A percentile compares a stretch with the other conserved stretches of the same genome.
Evolutionary conservation across 2,888 invertebrate species (phyloP).

Genomic region (Incurvaria masculella): DNA sequence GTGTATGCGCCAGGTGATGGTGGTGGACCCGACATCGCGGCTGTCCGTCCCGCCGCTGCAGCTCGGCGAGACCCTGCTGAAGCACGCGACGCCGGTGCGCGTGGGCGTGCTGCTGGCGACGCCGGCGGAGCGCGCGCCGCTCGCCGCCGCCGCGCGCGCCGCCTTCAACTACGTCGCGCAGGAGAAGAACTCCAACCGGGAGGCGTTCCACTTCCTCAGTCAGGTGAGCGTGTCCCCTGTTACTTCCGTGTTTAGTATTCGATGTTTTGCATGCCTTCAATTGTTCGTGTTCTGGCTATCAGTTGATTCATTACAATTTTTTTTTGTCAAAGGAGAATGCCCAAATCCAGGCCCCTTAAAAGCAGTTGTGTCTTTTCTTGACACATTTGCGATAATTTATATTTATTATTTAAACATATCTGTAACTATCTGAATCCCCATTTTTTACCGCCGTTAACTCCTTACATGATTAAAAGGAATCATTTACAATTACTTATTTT

Average conservation of each 20-base stretch:
- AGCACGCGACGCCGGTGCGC: slow-evolving; percentile 86
- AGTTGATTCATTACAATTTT: neutral
- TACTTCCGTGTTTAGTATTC: slow-evolving; percentile 5
- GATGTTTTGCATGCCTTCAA: slow-evolving; percentile 7
- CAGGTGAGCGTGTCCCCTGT: slow-evolving; percentile 61
- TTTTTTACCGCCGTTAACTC: too few relatives aligned
- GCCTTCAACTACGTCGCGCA: slow-evolving; percentile 89
- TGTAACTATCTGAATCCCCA: too few relatives aligned
- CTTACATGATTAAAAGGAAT: too few relatives aligned
- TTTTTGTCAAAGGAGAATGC: too few relatives aligned
- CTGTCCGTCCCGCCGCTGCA: slow-evolving; percentile 72
- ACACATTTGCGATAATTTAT: too few relatives aligned
- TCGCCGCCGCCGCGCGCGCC: slow-evolving; percentile 80
- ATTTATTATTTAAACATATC: too few relatives aligned
- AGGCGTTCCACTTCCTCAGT: slow-evolving; percentile 82
- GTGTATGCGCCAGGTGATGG: slow-evolving; percentile 60
- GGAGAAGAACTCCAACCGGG: slow-evolving; percentile 65
- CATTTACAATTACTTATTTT: too few relatives aligned
- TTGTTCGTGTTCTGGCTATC: neutral
- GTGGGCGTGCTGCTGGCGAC: slow-evolving; percentile 82
- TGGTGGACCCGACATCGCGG: slow-evolving; percentile 78
- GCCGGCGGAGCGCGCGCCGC: slow-evolving; percentile 59
- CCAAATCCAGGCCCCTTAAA: too few relatives aligned
- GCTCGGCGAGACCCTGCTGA: slow-evolving; percentile 85
- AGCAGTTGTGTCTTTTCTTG: too few relatives aligned